Percentiles rank a stretch among this genome's conserved stretches.
phyloP scores from a whole-genome alignment of 2,888 invertebrate genomes.

The Brachyptera risi region DNA sequence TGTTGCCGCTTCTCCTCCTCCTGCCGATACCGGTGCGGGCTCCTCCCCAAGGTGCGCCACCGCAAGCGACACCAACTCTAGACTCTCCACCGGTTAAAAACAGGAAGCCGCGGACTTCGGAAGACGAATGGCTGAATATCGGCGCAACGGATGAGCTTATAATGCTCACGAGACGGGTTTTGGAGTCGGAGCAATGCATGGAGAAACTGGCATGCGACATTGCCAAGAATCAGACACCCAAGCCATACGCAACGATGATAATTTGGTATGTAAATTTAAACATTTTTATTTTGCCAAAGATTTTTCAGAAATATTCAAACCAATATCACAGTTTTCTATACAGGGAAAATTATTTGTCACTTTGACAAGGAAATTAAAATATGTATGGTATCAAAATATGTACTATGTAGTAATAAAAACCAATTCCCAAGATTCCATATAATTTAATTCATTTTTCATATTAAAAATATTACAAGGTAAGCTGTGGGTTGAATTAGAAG shows the following conservation, averaged over 20 bases:
- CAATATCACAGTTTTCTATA: too few relatives aligned
- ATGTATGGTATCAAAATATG: too few relatives aligned
- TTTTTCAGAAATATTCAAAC: too few relatives aligned
- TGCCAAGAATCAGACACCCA: neutral
- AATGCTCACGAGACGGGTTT: neutral
- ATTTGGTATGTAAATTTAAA: neutral
- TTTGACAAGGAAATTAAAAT: too few relatives aligned
- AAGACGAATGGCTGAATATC: neutral
- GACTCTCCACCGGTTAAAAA: neutral
- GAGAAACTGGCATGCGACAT: conserved; percentile 2
- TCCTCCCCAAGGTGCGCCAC: neutral
- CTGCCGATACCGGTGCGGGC: neutral
- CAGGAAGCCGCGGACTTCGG: too few relatives aligned
- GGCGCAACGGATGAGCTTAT: neutral
- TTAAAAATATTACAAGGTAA: too few relatives aligned
- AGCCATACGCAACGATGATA: neutral
- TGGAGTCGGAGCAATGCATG: conserved; percentile 4
- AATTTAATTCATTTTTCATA: too few relatives aligned
- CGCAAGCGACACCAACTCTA: neutral
- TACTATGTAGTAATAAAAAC: too few relatives aligned
- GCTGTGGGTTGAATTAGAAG: too few relatives aligned
- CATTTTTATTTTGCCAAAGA: too few relatives aligned
- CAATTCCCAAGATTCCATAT: too few relatives aligned
- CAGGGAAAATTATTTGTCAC: too few relatives aligned
- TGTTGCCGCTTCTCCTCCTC: neutral